Evolutionary conservation across 2,113 vertebrate genomes (phyloP).

Genomic region (Oreochromis niloticus): DNA sequence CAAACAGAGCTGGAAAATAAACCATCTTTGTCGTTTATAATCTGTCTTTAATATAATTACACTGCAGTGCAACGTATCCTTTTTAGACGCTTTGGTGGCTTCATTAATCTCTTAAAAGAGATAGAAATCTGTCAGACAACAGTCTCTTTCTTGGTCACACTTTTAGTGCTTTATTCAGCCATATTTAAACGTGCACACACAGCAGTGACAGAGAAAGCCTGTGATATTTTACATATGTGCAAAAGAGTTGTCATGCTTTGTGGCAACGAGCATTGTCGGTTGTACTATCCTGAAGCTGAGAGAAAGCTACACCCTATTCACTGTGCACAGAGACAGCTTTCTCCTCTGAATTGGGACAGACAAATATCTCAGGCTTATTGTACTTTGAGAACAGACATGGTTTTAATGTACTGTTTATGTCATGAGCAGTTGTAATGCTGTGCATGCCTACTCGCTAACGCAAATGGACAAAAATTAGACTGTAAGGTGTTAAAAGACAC

Average conservation of each 20-base stretch:
- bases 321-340: not conserved
- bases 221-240: not conserved
- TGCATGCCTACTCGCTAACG: not conserved
- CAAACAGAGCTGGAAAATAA: not conserved
- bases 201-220: not conserved
- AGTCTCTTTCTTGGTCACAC: not conserved
- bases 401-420: not conserved
- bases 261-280: not conserved
- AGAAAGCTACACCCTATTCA: not conserved
- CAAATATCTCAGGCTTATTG: not conserved
- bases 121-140: not conserved
- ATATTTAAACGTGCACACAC: fast-evolving
- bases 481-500: not conserved
- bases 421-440: not conserved
- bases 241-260: not conserved
- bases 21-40: not conserved
- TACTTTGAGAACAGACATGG: not conserved
- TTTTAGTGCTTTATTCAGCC: not conserved
- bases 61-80: not conserved
- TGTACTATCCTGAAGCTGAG: not conserved
- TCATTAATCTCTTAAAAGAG: not conserved
- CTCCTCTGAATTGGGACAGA: not conserved
- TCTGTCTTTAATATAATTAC: not conserved
- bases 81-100: not conserved
- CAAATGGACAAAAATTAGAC: not conserved